Conservation (phyloP, 2,797 vertebrate genomes). For the Enteromius viviparus region DNA sequence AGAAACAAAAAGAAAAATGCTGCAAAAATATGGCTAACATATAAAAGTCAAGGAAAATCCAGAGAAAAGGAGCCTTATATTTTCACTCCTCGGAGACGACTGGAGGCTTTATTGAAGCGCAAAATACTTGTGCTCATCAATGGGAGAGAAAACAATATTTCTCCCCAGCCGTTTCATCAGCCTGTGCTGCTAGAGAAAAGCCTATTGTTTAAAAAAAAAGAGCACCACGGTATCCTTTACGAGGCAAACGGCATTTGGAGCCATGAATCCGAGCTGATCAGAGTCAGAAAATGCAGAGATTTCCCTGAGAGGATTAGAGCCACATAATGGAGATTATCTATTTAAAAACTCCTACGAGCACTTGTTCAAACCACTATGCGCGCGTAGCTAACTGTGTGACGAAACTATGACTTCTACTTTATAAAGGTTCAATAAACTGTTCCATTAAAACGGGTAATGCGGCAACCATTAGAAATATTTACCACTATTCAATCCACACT, state of each 20-base stretch:
- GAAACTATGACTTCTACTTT: neutral
- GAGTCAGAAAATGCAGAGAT: conserved; percentile 40
- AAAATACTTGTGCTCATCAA: conserved; percentile 38
- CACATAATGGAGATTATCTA: conserved; percentile 53
- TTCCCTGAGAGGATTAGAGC: conserved; percentile 46
- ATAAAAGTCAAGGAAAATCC: conserved; percentile 25
- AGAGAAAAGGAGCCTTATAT: conserved; percentile 20
- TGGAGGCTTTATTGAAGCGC: conserved; percentile 34
- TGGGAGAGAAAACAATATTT: conserved; percentile 45
- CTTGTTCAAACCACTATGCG: neutral
- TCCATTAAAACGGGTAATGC: neutral
- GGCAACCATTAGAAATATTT: neutral
- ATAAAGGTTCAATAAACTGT: neutral
- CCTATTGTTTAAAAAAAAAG: conserved; percentile 30
- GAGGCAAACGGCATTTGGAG: conserved; percentile 9
- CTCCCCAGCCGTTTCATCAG: conserved; percentile 44
- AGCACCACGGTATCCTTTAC: neutral
- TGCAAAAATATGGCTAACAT: conserved; percentile 10
- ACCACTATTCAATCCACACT: neutral
- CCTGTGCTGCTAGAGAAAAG: conserved; percentile 16
- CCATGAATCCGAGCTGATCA: conserved; percentile 46
- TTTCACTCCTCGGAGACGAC: conserved; percentile 13
- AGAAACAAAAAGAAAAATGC: conserved; percentile 23
- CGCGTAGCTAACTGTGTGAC: no score
- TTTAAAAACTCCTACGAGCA: conserved; percentile 38